Conservation (phyloP, 2,113 vertebrate genomes). For the Calidris pugnax region DNA sequence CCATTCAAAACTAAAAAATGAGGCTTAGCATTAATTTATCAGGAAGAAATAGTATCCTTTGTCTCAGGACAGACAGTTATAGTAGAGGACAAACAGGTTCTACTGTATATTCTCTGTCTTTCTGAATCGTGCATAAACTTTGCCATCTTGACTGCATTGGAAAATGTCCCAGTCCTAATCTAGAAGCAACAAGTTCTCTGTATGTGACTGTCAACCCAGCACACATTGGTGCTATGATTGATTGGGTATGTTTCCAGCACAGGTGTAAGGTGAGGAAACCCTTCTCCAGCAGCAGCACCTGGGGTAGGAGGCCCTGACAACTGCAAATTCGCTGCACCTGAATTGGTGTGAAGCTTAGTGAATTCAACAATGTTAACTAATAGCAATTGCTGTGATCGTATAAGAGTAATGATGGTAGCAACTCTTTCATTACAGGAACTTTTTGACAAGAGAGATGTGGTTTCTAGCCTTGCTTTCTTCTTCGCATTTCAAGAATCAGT, state of each 20-base stretch:
- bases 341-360: not conserved
- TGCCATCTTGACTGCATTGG: not conserved
- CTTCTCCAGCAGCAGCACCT: not conserved
- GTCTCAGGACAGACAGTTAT: not conserved
- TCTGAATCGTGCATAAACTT: not conserved
- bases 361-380: not conserved
- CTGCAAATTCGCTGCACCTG: not conserved
- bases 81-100: not conserved
- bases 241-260: not conserved
- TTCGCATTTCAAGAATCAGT: not conserved
- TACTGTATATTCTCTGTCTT: not conserved
- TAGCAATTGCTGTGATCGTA: not conserved
- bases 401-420: not conserved
- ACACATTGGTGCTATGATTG: not conserved
- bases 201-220: not conserved
- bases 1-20: not conserved
- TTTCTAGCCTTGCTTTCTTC: not conserved
- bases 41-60: not conserved
- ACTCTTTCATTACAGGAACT: not conserved
- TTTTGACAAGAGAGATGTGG: too few relatives aligned
- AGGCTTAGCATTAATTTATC: not conserved
- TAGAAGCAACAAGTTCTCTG: not conserved
- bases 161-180: not conserved
- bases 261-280: not conserved
- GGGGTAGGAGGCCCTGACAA: not conserved